Evolutionary conservation across 2,888 invertebrate species (phyloP).

Genomic region (Drosophila birchii): DNA sequence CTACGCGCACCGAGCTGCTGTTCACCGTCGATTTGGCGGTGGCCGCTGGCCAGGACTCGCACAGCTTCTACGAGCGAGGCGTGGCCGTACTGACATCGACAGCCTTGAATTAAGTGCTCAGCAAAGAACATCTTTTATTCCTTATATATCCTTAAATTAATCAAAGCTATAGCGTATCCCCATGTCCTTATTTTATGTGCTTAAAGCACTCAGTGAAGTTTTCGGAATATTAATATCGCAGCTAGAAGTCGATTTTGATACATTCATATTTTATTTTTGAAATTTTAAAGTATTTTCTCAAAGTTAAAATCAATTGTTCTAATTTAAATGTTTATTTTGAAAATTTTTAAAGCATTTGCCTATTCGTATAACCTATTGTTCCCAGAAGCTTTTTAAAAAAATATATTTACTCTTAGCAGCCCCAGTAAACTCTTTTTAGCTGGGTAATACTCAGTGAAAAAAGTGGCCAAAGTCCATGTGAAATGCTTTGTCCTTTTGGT

Average conservation of each 20-base stretch:
- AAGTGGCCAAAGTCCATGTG: too few species aligned
- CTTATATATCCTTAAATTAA: not conserved
- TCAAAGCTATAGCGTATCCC: not conserved
- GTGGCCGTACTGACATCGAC: conserved; percentile 98
- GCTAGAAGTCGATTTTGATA: not conserved
- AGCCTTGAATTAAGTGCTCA: conserved; percentile 89
- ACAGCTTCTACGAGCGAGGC: conserved; percentile 99
- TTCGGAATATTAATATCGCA: not conserved
- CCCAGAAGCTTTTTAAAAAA: conserved; percentile 16
- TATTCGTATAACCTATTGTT: not conserved
- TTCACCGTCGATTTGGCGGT: conserved; percentile 98
- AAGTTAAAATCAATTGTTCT: not conserved
- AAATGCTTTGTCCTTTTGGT: too few species aligned
- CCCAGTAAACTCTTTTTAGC: conserved; percentile 33
- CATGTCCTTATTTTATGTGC: not conserved
- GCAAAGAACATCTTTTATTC: not conserved
- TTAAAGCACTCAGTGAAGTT: not conserved
- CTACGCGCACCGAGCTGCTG: conserved; percentile 96
- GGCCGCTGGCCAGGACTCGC: conserved; percentile 95
- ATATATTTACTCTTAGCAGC: conserved; percentile 37
- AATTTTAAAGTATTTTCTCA: not conserved
- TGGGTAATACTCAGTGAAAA: not conserved
- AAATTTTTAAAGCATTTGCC: not conserved
- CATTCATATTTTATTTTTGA: not conserved
- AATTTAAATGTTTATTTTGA: not conserved